Evolutionary conservation across 2,888 invertebrate species (phyloP).

Genomic region (Mythimna vitellina): DNA sequence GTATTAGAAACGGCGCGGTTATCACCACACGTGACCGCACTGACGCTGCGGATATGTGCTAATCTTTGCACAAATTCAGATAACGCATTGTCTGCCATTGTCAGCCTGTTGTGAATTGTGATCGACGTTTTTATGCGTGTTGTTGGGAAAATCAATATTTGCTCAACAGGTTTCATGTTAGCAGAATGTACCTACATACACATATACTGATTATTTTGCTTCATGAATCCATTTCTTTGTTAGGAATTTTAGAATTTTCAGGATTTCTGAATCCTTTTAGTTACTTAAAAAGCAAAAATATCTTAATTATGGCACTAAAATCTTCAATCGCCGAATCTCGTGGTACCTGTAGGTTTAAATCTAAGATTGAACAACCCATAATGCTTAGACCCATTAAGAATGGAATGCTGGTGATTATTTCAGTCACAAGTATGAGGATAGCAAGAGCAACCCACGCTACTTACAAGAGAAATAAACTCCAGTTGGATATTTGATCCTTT

Average conservation of each 20-base stretch:
- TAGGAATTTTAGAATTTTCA: not conserved
- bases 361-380: not conserved
- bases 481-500: not conserved
- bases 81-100: constrained; percentile 56
- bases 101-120: constrained; percentile 46
- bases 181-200: not conserved
- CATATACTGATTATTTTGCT: constrained; percentile 6
- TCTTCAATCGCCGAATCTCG: not conserved
- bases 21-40: constrained; percentile 53
- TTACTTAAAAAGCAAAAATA: not conserved
- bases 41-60: constrained; percentile 57
- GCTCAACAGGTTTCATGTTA: constrained; percentile 38
- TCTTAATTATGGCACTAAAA: not conserved
- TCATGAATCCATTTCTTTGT: constrained; percentile 1
- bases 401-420: not conserved
- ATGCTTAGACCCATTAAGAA: not conserved
- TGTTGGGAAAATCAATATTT: constrained; percentile 56
- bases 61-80: constrained; percentile 61
- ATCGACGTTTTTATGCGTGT: constrained; percentile 54
- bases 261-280: not conserved
- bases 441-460: not conserved
- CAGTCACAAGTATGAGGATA: not conserved
- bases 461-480: not conserved
- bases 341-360: not conserved
- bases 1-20: constrained; percentile 39